Evolutionary conservation across 2,113 vertebrate genomes (phyloP), one percentile per base, ranked within the genome.

Genomic region (Panthera leo): DNA sequence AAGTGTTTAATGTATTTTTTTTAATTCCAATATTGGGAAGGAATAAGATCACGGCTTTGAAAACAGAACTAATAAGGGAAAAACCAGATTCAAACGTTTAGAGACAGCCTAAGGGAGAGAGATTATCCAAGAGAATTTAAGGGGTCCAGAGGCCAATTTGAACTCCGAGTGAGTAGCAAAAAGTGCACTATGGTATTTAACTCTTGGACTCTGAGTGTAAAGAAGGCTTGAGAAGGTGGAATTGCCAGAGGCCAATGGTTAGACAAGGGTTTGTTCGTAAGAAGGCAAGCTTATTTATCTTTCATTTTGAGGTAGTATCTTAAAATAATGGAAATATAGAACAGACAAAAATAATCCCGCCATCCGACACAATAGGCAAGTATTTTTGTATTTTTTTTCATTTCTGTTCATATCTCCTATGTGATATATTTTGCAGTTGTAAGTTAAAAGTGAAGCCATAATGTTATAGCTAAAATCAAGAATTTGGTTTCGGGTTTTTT

Each of bases 261-360:
- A 82, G 67, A 73, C 51, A 53, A 68, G 7, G 3, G 48, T 95
- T 90, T 95, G 14, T 82, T 78, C 93, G 31, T 82, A 89, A 71
- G 36, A 94, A 58, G 55, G 31, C 51, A 95, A 51, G 16, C 1
- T 34, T 79, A 51, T 31, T 83, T 84, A 70, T 34, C 80, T 80
- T 94, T 71, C 36, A 89, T 87, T 89, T 96, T 83, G 89, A 84
- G 29, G 8, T 42, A 34, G 0, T 91, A 55, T 80, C 53, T 87
- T 96, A 96, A 92, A 73, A n/a, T 55, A 80, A 71, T 55, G 80
- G 84, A 90, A 91, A 73, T 75, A n/a, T 10, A 48, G 25, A 71
- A 48, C 10, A 78, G 21, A 71, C 53, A 51, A 83, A 90, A 95
- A 88, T 34, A 71, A 70, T 36, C 3, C 6, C 27, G 42, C 58